phyloP scores from a whole-genome alignment of 2,797 vertebrate genomes.

The Micropoecilia bifurca region DNA sequence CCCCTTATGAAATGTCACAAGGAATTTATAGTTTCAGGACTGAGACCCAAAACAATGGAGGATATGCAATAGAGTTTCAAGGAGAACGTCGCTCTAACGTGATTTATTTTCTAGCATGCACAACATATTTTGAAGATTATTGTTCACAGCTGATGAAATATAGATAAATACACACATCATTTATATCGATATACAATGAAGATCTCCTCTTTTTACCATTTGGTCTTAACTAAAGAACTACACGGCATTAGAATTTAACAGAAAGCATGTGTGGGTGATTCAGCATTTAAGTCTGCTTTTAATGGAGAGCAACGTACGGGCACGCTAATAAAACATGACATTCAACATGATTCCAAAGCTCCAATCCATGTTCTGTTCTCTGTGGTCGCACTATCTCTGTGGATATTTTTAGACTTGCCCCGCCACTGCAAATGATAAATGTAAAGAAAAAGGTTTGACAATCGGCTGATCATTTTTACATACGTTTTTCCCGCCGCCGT shows the following conservation, averaged over 20 bases:
- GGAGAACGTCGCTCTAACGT: neutral
- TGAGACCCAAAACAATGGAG: neutral
- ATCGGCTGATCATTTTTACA: neutral
- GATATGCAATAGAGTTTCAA: neutral
- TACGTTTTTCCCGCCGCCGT: neutral
- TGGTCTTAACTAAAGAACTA: neutral
- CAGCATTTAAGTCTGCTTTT: neutral
- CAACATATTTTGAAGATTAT: neutral
- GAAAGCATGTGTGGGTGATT: neutral
- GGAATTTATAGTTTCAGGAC: constrained; percentile 12
- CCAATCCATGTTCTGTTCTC: constrained; percentile 8
- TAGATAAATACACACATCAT: neutral
- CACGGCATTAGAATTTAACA: neutral
- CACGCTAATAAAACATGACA: constrained; percentile 11
- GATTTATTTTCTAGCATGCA: neutral
- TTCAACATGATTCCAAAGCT: constrained; percentile 2
- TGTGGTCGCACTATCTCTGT: neutral
- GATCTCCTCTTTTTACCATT: neutral
- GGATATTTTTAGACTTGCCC: neutral
- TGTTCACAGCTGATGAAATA: too few relatives aligned
- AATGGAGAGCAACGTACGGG: neutral
- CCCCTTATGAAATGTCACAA: constrained; percentile 18
- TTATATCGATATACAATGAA: too few relatives aligned
- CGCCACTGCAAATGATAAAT: neutral
- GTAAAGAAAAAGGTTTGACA: neutral